phyloP scores from a whole-genome alignment of 2,797 vertebrate species.

The Remorina albescens region DNA sequence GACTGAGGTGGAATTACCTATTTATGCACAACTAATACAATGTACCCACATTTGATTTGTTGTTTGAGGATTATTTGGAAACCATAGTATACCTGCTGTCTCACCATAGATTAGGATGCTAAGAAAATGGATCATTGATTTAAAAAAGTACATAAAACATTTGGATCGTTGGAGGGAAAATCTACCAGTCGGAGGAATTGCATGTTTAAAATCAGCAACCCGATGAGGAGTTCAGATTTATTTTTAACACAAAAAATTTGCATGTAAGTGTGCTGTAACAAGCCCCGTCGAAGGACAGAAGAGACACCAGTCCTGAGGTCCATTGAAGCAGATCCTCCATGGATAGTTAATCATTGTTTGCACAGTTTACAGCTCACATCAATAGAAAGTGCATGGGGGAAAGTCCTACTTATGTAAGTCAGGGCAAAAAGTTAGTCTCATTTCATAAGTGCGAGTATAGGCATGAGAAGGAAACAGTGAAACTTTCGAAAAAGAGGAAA shows the following conservation, averaged over 20 bases:
- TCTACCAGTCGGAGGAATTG: slow-evolving; percentile 19
- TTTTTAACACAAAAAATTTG: slow-evolving; percentile 70
- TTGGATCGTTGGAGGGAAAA: background rate
- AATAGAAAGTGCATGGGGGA: slow-evolving; percentile 58
- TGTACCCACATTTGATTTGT: background rate
- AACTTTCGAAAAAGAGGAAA: slow-evolving; percentile 66
- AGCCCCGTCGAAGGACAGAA: slow-evolving; percentile 30
- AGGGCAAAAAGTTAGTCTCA: slow-evolving; percentile 42
- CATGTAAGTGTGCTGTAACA: slow-evolving; percentile 48
- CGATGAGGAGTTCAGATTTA: slow-evolving; percentile 33
- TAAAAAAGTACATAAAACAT: slow-evolving; percentile 3
- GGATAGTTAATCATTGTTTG: slow-evolving; percentile 57
- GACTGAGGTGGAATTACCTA: slow-evolving; percentile 64
- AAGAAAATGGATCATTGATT: background rate
- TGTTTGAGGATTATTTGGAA: background rate
- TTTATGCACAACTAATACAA: background rate
- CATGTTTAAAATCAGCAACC: slow-evolving; percentile 67
- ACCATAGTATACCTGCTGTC: background rate
- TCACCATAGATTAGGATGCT: background rate
- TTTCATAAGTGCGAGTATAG: slow-evolving; percentile 46
- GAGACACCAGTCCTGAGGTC: background rate
- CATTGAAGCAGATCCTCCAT: slow-evolving; percentile 62
- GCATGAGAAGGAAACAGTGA: slow-evolving; percentile 53
- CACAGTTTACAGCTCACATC: slow-evolving; percentile 57
- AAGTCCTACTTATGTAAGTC: slow-evolving; percentile 68